A percentile compares a stretch with the other conserved stretches of the same genome.
Conservation (phyloP, 2,797 vertebrate genomes). For the Gymnodraco acuticeps region DNA sequence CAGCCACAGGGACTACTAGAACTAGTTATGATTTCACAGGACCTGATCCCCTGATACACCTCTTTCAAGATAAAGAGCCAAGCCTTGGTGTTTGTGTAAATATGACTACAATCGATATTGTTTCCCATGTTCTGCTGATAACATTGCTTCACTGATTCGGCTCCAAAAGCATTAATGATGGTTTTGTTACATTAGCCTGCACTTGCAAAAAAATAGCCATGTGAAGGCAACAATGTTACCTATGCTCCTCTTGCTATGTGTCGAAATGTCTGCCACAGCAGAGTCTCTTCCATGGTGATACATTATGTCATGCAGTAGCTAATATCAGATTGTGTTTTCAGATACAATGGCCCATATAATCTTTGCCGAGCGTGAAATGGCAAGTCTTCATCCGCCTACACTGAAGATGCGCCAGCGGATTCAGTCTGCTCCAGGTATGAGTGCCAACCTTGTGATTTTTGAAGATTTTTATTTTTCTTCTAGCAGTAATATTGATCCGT, state of each 20-base stretch:
- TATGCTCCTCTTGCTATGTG: background rate
- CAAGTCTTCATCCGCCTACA: slow-evolving; percentile 41
- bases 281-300: background rate
- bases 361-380: slow-evolving; percentile 73
- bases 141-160: background rate
- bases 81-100: too few species aligned
- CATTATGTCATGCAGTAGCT: background rate
- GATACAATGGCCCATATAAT: slow-evolving; percentile 67
- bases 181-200: background rate
- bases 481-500: accelerated
- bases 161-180: background rate
- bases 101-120: too few species aligned
- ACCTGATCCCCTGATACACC: background rate
- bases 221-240: background rate
- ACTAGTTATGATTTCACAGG: background rate
- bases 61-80: too few species aligned
- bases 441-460: background rate
- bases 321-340: slow-evolving; percentile 34
- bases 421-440: slow-evolving; percentile 76
- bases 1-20: background rate
- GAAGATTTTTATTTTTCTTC: background rate
- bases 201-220: background rate
- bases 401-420: slow-evolving; percentile 68
- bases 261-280: background rate
- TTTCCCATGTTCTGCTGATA: too few species aligned